phyloP scores from a whole-genome alignment of 2,113 vertebrate species.

The Camelus bactrianus region DNA sequence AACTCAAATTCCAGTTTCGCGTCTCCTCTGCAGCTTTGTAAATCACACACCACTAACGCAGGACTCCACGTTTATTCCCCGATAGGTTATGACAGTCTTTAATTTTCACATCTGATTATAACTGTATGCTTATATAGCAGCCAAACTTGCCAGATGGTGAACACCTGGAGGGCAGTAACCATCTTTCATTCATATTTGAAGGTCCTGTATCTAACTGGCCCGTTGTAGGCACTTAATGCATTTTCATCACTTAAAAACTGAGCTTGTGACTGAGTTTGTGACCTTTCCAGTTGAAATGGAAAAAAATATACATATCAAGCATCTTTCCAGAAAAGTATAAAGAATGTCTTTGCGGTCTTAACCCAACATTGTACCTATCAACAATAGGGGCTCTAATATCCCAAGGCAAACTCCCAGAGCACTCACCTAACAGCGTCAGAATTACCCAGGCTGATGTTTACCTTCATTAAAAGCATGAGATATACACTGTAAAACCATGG shows the following conservation, averaged over 20 bases:
- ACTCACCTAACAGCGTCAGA: slow-evolving; percentile 30
- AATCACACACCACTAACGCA: neutral
- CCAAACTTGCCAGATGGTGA: neutral
- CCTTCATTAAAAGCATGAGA: slow-evolving; percentile 69
- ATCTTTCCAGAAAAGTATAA: slow-evolving; percentile 43
- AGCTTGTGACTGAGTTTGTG: neutral
- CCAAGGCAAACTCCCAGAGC: neutral
- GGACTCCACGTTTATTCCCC: neutral
- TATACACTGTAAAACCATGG: slow-evolving; percentile 68
- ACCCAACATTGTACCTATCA: slow-evolving; percentile 31
- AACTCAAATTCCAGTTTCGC: neutral
- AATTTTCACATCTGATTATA: neutral
- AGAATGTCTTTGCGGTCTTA: neutral
- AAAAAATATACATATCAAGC: neutral
- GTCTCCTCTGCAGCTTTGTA: neutral
- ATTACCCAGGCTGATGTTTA: slow-evolving; percentile 44
- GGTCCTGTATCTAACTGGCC: neutral
- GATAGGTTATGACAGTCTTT: neutral
- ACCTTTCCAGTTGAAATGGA: neutral
- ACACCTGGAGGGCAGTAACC: neutral
- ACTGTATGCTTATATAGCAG: neutral
- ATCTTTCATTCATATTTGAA: neutral
- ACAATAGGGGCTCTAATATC: slow-evolving; percentile 50
- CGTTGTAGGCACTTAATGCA: neutral
- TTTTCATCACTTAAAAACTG: slow-evolving; percentile 3